These are phyloP conservation scores for Halcyon leucocephala DNA, from an alignment of 2,797 vertebrate genomes.

Conservation along the genomic window DNA sequence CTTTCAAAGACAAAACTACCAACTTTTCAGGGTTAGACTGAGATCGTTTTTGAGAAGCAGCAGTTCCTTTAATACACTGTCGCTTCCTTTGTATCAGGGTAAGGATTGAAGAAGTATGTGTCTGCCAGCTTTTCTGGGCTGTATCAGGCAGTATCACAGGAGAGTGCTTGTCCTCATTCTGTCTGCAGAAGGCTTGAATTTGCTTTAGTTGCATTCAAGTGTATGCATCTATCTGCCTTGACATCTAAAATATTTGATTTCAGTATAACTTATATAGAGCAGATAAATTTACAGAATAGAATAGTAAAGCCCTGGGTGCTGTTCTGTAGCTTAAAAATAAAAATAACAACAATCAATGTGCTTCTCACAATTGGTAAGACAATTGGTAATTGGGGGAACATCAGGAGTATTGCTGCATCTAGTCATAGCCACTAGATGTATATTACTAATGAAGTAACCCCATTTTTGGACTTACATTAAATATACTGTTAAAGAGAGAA, in stretches of 20 bases:
- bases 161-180: slow-evolving; percentile 41
- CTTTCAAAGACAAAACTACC: background rate
- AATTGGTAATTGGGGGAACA: background rate
- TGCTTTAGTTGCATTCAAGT: background rate
- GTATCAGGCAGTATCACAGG: background rate
- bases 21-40: background rate
- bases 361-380: background rate
- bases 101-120: background rate
- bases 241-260: slow-evolving; percentile 7
- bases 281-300: background rate
- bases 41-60: background rate
- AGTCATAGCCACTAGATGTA: background rate
- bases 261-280: background rate
- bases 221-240: background rate
- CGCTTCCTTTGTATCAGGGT: background rate
- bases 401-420: background rate
- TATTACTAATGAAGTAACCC: background rate
- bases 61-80: background rate
- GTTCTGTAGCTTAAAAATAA: background rate
- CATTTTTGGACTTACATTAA: background rate
- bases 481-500: background rate
- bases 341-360: background rate
- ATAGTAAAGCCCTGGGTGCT: background rate
- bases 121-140: slow-evolving; percentile 1
- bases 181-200: background rate